A percentile compares a stretch with the other conserved stretches of the same genome.
Conservation (phyloP, 1,140 invertebrate species). For the Danaus melanippus region DNA sequence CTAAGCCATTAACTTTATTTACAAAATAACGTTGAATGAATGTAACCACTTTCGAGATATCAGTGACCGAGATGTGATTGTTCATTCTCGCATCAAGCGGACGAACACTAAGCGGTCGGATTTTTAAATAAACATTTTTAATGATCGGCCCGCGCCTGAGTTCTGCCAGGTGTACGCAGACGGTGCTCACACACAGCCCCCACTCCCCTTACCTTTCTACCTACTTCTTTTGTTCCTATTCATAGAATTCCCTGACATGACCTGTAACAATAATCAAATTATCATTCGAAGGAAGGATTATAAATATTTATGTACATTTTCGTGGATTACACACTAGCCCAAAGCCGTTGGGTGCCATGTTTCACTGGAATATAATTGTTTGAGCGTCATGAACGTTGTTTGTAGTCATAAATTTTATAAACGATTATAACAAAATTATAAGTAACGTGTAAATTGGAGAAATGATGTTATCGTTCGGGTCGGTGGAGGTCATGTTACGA, state of each 20-base stretch:
- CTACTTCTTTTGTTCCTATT: slow-evolving; percentile 65
- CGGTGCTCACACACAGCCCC: slow-evolving; percentile 37
- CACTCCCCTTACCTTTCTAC: slow-evolving; percentile 29
- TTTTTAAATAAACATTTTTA: slow-evolving; percentile 72
- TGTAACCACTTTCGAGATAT: too few species aligned
- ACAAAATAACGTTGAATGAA: too few species aligned
- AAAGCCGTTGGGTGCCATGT: too few species aligned
- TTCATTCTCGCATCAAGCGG: slow-evolving; percentile 33
- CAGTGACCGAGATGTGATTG: slow-evolving; percentile 17
- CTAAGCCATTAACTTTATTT: too few species aligned
- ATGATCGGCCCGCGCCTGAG: slow-evolving; percentile 60
- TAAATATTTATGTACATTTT: slow-evolving; percentile 13
- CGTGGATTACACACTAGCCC: too few species aligned
- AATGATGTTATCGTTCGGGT: slow-evolving; percentile 11
- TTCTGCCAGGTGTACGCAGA: slow-evolving; percentile 63
- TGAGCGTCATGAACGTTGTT: too few species aligned
- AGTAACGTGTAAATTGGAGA: slow-evolving; percentile 4
- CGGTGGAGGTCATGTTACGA: slow-evolving; percentile 13
- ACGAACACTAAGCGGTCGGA: slow-evolving; percentile 64
- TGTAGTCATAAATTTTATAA: too few species aligned
- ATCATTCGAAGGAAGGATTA: slow-evolving; percentile 27
- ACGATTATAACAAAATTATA: too few species aligned
- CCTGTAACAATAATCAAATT: slow-evolving; percentile 45
- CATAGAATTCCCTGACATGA: slow-evolving; percentile 49
- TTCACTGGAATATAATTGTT: too few species aligned